Conservation (phyloP, 2,113 vertebrate species). For the Anseranas semipalmata region DNA sequence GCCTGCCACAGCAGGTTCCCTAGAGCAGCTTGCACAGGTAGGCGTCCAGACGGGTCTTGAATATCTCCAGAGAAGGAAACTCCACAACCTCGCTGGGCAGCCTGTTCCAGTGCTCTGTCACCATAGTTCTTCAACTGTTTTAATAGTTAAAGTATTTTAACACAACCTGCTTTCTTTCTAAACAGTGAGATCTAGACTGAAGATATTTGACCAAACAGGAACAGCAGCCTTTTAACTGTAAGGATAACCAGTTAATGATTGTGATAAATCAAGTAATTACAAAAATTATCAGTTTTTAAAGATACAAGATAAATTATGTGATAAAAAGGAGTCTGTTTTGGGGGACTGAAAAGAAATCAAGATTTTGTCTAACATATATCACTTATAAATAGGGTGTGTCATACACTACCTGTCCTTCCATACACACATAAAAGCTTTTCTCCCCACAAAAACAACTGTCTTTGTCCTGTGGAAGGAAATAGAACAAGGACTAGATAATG, state of each 20-base stretch:
- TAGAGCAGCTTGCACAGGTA: no score
- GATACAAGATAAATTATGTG: neutral
- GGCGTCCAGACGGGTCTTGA: no score
- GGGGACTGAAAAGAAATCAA: neutral
- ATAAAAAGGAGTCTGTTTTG: neutral
- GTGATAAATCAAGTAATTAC: neutral
- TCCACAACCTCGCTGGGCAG: no score
- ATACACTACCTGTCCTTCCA: neutral
- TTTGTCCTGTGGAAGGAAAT: neutral
- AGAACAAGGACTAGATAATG: neutral
- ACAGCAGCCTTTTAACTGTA: neutral
- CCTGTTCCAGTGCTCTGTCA: no score
- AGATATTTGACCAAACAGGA: neutral
- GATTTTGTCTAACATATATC: neutral
- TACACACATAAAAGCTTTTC: neutral
- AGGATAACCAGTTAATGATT: neutral
- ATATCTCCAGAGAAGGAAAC: no score
- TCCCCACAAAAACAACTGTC: neutral
- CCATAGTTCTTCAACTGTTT: neutral
- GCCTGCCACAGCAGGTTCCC: no score
- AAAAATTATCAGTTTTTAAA: neutral
- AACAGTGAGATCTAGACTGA: neutral
- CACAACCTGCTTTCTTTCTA: neutral
- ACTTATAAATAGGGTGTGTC: neutral
- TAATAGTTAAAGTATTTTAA: neutral